phyloP scores from a whole-genome alignment of 2,888 invertebrate genomes.

The Dione juno region DNA sequence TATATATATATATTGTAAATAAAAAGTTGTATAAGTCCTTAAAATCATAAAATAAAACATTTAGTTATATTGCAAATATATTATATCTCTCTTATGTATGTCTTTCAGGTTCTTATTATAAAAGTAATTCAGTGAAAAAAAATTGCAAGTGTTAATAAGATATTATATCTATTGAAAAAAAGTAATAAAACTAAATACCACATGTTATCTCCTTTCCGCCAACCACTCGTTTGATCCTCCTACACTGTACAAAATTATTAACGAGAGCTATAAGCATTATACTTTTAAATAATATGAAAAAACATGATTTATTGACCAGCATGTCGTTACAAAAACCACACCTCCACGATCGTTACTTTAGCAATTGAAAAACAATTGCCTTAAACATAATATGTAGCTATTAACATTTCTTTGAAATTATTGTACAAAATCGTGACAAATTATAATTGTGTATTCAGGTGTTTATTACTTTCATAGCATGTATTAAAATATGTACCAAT shows the following conservation, averaged over 20 bases:
- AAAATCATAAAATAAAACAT: too few relatives aligned
- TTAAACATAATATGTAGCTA: conserved; percentile 30
- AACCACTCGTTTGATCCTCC: conserved; percentile 70
- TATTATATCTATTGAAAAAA: conserved; percentile 2
- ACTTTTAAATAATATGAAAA: conserved; percentile 22
- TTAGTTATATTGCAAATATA: too few relatives aligned
- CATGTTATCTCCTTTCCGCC: conserved; percentile 64
- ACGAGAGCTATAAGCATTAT: conserved; percentile 4
- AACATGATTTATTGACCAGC: conserved; percentile 28
- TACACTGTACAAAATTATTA: conserved; percentile 50
- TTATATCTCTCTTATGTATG: too few relatives aligned
- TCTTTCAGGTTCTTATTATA: too few relatives aligned
- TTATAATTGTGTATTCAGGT: conserved; percentile 46
- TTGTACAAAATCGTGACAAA: conserved; percentile 60
- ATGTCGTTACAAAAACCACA: conserved; percentile 37
- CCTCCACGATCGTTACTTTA: conserved; percentile 31
- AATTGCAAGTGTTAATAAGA: neutral
- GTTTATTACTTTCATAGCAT: conserved; percentile 29
- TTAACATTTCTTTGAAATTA: conserved; percentile 44
- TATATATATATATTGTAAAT: too few relatives aligned
- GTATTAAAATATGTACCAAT: neutral
- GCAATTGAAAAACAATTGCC: conserved; percentile 32
- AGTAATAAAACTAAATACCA: conserved; percentile 57
- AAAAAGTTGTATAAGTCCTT: too few relatives aligned
- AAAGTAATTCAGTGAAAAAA: too few relatives aligned